phyloP scores from a whole-genome alignment of 2,888 invertebrate genomes.

The Plagiodera versicolora region DNA sequence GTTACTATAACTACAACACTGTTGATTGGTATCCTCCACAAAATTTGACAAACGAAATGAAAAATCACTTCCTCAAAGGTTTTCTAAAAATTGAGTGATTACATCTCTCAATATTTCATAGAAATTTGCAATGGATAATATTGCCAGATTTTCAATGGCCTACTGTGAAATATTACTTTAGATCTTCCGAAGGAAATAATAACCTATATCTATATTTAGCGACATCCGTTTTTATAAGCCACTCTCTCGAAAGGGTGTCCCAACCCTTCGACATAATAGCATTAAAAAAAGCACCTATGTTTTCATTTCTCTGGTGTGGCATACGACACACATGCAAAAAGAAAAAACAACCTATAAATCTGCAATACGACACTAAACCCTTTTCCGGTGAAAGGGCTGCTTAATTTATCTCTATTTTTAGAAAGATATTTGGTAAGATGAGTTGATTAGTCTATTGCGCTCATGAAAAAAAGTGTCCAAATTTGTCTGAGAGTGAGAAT shows the following conservation, averaged over 20 bases:
- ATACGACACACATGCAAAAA: constrained; percentile 33
- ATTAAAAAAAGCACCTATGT: constrained; percentile 17
- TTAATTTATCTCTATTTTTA: constrained; percentile 31
- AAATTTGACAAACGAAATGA: too few species aligned
- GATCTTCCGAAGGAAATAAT: neutral
- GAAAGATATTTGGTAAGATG: constrained; percentile 27
- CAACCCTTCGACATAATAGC: constrained; percentile 20
- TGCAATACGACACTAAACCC: constrained; percentile 39
- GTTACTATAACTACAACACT: neutral
- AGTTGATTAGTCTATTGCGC: constrained; percentile 13
- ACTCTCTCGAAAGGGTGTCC: constrained; percentile 1
- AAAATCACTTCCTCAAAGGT: too few species aligned
- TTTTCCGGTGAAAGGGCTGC: constrained; percentile 34
- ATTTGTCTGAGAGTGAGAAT: constrained; percentile 12
- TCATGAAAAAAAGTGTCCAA: constrained; percentile 10
- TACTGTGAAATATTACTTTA: neutral
- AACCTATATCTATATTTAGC: neutral
- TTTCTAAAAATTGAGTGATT: neutral
- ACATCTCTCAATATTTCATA: neutral
- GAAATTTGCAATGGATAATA: neutral
- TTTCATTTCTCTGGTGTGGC: constrained; percentile 22
- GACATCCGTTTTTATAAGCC: constrained; percentile 1
- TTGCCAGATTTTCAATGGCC: neutral
- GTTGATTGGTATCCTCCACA: neutral
- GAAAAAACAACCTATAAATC: constrained; percentile 38